Conservation (phyloP, 2,797 vertebrate genomes). For the Austrolebias charrua region DNA sequence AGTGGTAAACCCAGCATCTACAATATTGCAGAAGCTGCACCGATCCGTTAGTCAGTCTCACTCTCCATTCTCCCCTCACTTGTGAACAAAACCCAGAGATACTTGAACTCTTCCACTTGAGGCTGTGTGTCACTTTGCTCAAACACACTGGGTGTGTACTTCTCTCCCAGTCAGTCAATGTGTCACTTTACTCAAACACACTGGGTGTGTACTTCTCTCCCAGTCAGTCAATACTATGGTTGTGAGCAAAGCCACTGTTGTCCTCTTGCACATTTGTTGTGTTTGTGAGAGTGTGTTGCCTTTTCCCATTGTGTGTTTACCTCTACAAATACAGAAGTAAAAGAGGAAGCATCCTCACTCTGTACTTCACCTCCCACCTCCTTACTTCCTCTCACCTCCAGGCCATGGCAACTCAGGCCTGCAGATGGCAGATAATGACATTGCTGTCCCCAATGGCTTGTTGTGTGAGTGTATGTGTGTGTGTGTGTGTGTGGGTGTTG, state of each 20-base stretch:
- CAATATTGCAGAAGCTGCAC: too few relatives aligned
- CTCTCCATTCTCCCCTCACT: too few relatives aligned
- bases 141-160: background rate
- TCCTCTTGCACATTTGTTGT: conserved; percentile 17
- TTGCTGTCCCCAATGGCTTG: conserved; percentile 64
- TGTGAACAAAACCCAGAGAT: too few relatives aligned
- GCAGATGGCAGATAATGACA: conserved; percentile 78
- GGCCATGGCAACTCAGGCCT: conserved; percentile 64
- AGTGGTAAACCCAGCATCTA: too few relatives aligned
- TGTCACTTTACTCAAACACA: conserved; percentile 16
- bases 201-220: conserved; percentile 10
- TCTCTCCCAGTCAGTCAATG: conserved; percentile 22
- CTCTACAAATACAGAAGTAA: conserved; percentile 11
- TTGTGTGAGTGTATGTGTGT: conserved; percentile 13
- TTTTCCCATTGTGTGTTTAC: conserved; percentile 21
- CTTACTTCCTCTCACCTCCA: conserved; percentile 53
- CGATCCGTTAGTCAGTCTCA: too few relatives aligned
- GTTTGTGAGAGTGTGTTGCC: conserved; percentile 15
- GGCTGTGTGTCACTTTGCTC: too few relatives aligned
- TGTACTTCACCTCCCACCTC: conserved; percentile 36
- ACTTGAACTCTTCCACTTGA: too few relatives aligned
- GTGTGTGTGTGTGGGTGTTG: conserved; percentile 30
- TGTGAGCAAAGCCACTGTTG: conserved; percentile 34
- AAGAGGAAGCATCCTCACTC: conserved; percentile 33
- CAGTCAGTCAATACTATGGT: conserved; percentile 19